Evolutionary conservation across 1,140 invertebrate species (phyloP).

Genomic region (Rhopalosiphum maidis): DNA sequence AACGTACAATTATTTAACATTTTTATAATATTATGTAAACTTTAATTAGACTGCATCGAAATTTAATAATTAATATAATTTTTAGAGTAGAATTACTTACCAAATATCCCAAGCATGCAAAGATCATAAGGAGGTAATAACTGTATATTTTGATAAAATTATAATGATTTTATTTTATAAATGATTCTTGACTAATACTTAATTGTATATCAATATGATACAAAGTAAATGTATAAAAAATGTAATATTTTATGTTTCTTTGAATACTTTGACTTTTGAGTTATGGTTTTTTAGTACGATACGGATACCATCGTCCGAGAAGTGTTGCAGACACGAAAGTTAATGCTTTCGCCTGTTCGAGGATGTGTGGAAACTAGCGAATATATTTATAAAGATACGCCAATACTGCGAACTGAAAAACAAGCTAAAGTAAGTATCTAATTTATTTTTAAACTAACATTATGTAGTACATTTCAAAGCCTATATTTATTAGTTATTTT

Average conservation of each 20-base stretch:
- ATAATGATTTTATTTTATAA: not conserved
- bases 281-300: constrained; percentile 61
- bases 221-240: not conserved
- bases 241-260: not conserved
- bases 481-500: constrained; percentile 23
- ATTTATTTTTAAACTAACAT: not conserved
- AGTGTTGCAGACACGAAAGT: constrained; percentile 68
- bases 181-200: not conserved
- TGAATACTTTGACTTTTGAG: not conserved
- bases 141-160: not conserved
- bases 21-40: not conserved
- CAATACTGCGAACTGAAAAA: constrained; percentile 6
- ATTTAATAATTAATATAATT: not conserved
- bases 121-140: not conserved
- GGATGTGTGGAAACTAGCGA: constrained; percentile 62
- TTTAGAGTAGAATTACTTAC: not conserved
- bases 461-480: not conserved
- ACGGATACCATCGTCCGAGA: constrained; percentile 66
- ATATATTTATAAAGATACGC: constrained; percentile 19
- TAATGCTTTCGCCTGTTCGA: constrained; percentile 66
- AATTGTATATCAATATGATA: not conserved
- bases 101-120: not conserved
- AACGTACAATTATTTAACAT: too few relatives aligned
- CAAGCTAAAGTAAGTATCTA: not conserved
- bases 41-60: not conserved